phyloP scores from a whole-genome alignment of 2,113 vertebrate genomes.

The Taxidea taxus region DNA sequence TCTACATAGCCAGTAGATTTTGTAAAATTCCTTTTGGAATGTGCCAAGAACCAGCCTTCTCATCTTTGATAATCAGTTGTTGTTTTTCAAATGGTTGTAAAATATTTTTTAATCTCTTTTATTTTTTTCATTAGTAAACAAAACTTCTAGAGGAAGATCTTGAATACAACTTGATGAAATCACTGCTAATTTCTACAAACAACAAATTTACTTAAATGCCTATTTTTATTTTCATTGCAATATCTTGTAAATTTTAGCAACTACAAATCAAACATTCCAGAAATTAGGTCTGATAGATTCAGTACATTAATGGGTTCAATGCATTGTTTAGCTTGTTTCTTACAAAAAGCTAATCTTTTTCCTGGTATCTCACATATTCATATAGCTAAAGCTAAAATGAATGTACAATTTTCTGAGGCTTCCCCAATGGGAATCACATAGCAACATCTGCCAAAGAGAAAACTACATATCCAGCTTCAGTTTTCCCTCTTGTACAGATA shows the following conservation, averaged over 20 bases:
- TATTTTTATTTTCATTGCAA: conserved; percentile 61
- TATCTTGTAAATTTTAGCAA: conserved; percentile 55
- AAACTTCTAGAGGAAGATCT: neutral
- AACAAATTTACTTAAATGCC: conserved; percentile 11
- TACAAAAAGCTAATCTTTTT: conserved; percentile 1
- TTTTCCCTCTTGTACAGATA: conserved; percentile 30
- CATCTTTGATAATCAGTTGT: conserved; percentile 41
- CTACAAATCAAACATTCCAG: conserved; percentile 35
- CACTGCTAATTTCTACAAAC: conserved; percentile 9
- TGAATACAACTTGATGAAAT: neutral
- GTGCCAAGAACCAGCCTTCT: conserved; percentile 1
- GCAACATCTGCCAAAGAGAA: conserved; percentile 73
- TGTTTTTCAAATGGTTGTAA: conserved; percentile 57
- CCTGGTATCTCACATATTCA: conserved; percentile 56
- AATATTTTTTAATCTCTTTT: conserved; percentile 9
- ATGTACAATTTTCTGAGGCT: conserved; percentile 57
- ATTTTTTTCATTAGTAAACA: neutral
- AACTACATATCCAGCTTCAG: conserved; percentile 46
- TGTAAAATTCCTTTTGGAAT: conserved; percentile 46
- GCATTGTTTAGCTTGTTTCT: neutral
- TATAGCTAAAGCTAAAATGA: conserved; percentile 47
- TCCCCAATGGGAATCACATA: conserved; percentile 69
- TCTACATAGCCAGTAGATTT: conserved; percentile 33
- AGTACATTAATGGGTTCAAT: neutral
- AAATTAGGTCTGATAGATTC: conserved; percentile 52